phyloP scores from a whole-genome alignment of 2,797 vertebrate species.

The Apogon talboti region DNA sequence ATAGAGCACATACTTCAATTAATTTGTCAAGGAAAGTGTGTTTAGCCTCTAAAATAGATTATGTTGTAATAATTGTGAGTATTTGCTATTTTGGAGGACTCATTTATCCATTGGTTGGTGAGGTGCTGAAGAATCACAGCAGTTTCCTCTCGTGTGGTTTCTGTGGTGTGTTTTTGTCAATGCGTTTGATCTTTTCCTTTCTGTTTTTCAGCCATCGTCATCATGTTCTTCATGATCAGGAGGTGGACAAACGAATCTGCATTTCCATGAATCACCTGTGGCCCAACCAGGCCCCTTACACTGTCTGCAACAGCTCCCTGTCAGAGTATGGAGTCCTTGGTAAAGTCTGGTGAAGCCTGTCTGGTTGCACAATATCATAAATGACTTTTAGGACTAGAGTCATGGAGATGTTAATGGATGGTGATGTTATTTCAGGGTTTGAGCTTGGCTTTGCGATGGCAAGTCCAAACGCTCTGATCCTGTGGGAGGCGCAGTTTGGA shows the following conservation, averaged over 20 bases:
- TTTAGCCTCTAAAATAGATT: too few relatives aligned
- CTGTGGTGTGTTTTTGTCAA: too few relatives aligned
- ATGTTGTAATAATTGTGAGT: too few relatives aligned
- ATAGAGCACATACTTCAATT: too few relatives aligned
- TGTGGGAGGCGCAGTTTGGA: constrained; percentile 94
- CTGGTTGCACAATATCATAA: too few relatives aligned
- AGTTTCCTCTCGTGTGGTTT: too few relatives aligned
- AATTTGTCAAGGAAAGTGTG: too few relatives aligned
- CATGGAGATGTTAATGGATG: too few relatives aligned
- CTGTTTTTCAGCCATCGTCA: constrained; percentile 88
- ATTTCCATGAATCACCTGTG: constrained; percentile 95
- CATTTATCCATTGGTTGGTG: too few relatives aligned
- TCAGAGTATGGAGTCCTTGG: constrained; percentile 94
- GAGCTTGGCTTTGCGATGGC: constrained; percentile 93
- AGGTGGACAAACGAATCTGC: constrained; percentile 92
- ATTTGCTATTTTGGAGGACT: too few relatives aligned
- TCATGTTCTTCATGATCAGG: constrained; percentile 95
- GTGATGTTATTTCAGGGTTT: constrained; percentile 81
- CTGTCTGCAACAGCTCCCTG: constrained; percentile 95
- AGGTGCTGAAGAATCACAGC: too few relatives aligned
- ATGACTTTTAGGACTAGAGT: too few relatives aligned
- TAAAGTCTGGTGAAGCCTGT: constrained; percentile 54
- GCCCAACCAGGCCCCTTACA: constrained; percentile 92
- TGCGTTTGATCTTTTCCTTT: neutral
- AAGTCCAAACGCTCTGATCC: constrained; percentile 89